Percentiles rank a stretch among this genome's conserved stretches.
Conservation (phyloP, 2,888 invertebrate species). For the Drosophila anomalata region DNA sequence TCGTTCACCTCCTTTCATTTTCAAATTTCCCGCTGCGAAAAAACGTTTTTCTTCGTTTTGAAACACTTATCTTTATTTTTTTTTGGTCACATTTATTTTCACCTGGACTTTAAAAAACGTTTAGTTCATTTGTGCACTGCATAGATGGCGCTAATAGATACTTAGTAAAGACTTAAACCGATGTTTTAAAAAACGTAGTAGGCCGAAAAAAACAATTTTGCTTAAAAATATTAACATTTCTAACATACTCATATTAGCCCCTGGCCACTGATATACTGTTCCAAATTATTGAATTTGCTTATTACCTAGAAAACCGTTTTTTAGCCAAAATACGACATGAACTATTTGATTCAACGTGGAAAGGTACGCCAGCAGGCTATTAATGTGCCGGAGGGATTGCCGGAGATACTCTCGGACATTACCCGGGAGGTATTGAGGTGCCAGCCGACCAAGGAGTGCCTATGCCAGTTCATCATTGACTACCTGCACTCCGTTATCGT, state of each 20-base stretch:
- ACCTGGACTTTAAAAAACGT: no score
- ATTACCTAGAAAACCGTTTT: not conserved
- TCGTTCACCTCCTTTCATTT: no score
- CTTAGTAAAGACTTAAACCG: not conserved
- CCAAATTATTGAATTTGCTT: constrained; percentile 44
- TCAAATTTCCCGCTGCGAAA: no score
- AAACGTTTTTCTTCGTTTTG: no score
- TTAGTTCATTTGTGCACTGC: not conserved
- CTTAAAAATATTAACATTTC: not conserved
- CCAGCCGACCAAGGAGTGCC: constrained; percentile 86
- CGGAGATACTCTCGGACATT: constrained; percentile 89
- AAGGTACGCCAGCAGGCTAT: constrained; percentile 77
- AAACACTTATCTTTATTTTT: no score
- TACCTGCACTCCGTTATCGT: constrained; percentile 88
- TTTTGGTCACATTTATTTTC: no score
- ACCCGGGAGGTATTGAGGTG: constrained; percentile 89
- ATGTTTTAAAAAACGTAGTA: not conserved
- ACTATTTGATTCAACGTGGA: constrained; percentile 80
- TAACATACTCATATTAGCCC: not conserved
- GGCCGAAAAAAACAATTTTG: not conserved
- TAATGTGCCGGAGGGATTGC: constrained; percentile 87
- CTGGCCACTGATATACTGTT: constrained; percentile 4
- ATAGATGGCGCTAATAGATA: not conserved
- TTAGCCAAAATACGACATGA: constrained; percentile 60
- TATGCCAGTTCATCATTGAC: constrained; percentile 88